Percentiles rank a stretch among this genome's conserved stretches.
phyloP scores from a whole-genome alignment of 53 echinoderm and acorn worm genomes.

The Holothuria leucospilota region DNA sequence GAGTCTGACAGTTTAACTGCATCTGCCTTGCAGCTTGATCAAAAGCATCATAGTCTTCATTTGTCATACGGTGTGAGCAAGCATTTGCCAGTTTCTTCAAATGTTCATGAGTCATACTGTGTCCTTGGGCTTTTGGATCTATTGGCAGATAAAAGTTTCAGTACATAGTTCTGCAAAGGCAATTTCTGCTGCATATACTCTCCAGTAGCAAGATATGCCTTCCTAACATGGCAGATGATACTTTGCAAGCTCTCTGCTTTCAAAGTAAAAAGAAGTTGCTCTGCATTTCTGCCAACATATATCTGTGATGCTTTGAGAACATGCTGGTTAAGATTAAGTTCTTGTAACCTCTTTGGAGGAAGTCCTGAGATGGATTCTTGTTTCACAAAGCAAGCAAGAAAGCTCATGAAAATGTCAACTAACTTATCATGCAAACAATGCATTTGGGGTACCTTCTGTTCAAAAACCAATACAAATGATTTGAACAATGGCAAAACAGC shows the following conservation, averaged over 20 bases:
- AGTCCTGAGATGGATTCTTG: slow-evolving; percentile 43
- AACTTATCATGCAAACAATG: slow-evolving; percentile 57
- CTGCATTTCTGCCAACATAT: slow-evolving; percentile 34
- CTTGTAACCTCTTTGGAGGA: slow-evolving; percentile 32
- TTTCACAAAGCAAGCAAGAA: slow-evolving; percentile 66
- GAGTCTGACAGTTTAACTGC: slow-evolving; percentile 37
- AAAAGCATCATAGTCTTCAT: slow-evolving; percentile 34
- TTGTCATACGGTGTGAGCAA: slow-evolving; percentile 17
- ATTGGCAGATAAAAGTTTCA: slow-evolving; percentile 50
- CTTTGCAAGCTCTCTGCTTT: background rate
- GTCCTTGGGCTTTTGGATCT: slow-evolving; percentile 60
- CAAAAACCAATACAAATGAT: slow-evolving; percentile 62
- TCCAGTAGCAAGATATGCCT: slow-evolving; percentile 30
- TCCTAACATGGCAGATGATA: slow-evolving; percentile 44
- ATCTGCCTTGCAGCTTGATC: slow-evolving; percentile 44
- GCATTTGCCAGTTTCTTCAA: slow-evolving; percentile 43
- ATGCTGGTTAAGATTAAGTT: slow-evolving; percentile 24
- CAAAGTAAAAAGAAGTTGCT: background rate
- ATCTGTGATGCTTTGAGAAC: slow-evolving; percentile 44
- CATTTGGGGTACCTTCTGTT: slow-evolving; percentile 57
- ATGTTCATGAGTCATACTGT: slow-evolving; percentile 37
- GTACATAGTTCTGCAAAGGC: slow-evolving; percentile 41
- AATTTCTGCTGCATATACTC: slow-evolving; percentile 52
- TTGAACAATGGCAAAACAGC: slow-evolving; percentile 59
- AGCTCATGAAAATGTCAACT: slow-evolving; percentile 51